phyloP scores from a whole-genome alignment of 2,797 vertebrate species.

The Mormyrops boulengeri region DNA sequence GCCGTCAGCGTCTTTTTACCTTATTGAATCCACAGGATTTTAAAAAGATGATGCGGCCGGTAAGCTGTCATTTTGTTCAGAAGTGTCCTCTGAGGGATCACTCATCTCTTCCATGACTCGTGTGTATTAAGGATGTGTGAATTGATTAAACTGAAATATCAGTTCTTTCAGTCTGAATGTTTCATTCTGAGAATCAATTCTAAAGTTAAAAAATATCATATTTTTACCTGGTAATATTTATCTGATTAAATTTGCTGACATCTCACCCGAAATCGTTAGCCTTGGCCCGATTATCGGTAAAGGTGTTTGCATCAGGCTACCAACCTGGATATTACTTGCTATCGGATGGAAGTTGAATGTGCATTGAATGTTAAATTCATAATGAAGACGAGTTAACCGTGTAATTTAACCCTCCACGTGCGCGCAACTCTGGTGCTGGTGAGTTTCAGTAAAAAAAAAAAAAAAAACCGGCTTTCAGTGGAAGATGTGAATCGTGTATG shows the following conservation, averaged over 20 bases:
- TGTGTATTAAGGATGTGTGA: neutral
- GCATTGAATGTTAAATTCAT: neutral
- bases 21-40: neutral
- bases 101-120: neutral
- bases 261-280: neutral
- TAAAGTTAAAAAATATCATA: neutral
- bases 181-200: neutral
- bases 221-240: neutral
- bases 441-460: neutral
- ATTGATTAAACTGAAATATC: neutral
- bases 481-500: neutral
- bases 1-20: neutral
- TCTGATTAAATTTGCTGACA: neutral
- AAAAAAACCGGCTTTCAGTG: neutral
- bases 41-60: neutral
- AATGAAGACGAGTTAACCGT: neutral
- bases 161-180: neutral
- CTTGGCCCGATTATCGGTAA: neutral
- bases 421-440: neutral
- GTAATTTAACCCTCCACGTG: neutral
- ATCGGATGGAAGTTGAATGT: neutral
- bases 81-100: neutral
- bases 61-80: neutral
- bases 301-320: neutral
- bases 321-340: neutral